Evolutionary conservation across 2,888 invertebrate species (phyloP).

Genomic region (Eurytoma californica): DNA sequence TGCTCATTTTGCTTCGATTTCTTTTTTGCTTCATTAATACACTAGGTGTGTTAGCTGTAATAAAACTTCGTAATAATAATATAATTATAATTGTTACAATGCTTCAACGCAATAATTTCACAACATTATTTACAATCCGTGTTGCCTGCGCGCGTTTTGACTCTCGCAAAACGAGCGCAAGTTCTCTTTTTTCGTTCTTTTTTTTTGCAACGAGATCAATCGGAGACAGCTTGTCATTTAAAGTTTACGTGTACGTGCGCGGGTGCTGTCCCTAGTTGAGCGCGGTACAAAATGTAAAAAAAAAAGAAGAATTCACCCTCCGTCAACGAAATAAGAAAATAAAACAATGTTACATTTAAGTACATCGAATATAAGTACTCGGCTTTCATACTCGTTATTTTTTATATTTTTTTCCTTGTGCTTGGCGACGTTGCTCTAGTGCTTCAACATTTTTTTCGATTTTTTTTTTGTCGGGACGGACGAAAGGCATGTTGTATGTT

Average conservation of each 20-base stretch:
- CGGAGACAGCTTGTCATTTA: slow-evolving; percentile 16
- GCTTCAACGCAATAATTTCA: slow-evolving; percentile 50
- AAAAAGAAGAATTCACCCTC: slow-evolving; percentile 12
- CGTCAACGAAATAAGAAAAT: slow-evolving; percentile 51
- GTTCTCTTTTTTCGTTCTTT: neutral
- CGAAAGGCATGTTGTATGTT: slow-evolving; percentile 56
- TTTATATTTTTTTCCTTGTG: slow-evolving; percentile 48
- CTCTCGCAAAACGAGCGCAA: slow-evolving; percentile 39
- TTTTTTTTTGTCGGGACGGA: slow-evolving; percentile 62
- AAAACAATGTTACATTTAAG: slow-evolving; percentile 62
- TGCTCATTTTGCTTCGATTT: too few relatives aligned
- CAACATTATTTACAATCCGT: slow-evolving; percentile 54
- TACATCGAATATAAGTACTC: slow-evolving; percentile 64
- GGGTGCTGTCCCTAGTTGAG: slow-evolving; percentile 38
- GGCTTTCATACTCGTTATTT: slow-evolving; percentile 23
- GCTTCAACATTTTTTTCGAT: slow-evolving; percentile 41
- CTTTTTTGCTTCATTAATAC: slow-evolving; percentile 14
- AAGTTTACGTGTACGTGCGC: slow-evolving; percentile 28
- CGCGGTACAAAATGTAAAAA: slow-evolving; percentile 31
- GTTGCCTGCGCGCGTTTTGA: slow-evolving; percentile 29
- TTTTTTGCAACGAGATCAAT: slow-evolving; percentile 37
- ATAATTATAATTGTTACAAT: slow-evolving; percentile 48
- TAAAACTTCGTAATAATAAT: slow-evolving; percentile 50
- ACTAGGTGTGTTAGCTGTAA: slow-evolving; percentile 51
- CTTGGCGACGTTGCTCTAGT: slow-evolving; percentile 51